Conservation (phyloP, 2,888 invertebrate species). For the Pyrocoelia pectoralis region DNA sequence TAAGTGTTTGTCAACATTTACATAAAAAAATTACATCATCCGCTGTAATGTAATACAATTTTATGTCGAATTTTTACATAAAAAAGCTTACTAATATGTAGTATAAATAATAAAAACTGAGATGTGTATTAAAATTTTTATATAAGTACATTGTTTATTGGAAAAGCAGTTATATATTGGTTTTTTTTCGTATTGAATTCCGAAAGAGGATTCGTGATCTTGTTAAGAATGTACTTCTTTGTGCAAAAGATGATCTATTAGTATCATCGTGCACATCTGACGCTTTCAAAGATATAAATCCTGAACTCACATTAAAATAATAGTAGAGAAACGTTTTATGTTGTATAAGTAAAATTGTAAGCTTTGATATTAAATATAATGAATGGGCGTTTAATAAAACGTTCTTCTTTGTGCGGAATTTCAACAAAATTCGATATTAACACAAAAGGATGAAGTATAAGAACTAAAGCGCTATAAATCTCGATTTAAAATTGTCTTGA, state of each 20-base stretch:
- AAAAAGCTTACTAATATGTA: conserved; percentile 2
- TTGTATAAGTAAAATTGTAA: background rate
- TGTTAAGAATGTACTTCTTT: background rate
- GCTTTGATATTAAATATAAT: background rate
- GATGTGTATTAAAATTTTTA: conserved; percentile 5
- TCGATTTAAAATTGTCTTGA: no score
- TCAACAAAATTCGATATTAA: background rate
- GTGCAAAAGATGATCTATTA: background rate
- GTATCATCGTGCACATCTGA: background rate
- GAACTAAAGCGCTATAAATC: no score
- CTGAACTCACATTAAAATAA: background rate
- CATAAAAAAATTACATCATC: conserved; percentile 12
- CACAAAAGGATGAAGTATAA: background rate
- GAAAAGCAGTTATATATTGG: background rate
- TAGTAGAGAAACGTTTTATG: background rate
- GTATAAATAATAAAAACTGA: conserved; percentile 7
- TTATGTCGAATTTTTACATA: background rate
- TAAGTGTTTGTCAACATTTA: conserved; percentile 26
- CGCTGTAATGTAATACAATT: conserved; percentile 8
- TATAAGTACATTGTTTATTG: conserved; percentile 7
- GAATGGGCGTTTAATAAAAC: conserved; percentile 1
- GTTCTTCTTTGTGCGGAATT: background rate
- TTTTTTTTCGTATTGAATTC: background rate
- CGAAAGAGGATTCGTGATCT: background rate
- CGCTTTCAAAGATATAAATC: background rate